Base-by-base conservation (phyloP, 2,113 vertebrate species). In the Amazona vittata region DNA sequence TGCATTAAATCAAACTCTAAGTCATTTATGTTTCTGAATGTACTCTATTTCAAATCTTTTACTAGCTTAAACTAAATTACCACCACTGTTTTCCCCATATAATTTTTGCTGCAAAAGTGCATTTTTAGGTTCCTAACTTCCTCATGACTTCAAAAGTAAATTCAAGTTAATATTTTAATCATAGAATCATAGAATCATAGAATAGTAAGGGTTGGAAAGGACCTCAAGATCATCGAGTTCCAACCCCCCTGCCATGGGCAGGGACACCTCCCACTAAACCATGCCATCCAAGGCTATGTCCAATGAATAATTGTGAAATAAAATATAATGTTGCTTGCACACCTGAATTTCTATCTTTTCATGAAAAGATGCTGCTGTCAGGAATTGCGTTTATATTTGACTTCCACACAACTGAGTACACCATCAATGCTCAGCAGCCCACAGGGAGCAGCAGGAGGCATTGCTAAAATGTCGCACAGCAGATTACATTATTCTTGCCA, bases 401-500 rank as follows among this genome's bases (percentile, higher is more conserved):
- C 52, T 90, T 46, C 26, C 35, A 44, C 9, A 21, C 35, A 35
- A 22, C 13, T 0, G 0, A 89, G 62, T 41, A 50, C 41, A 20
- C 41, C 25, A 15, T 43, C 25, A 35, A n/a, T 29, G 59, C 15
- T 89, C 77, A 73, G 74, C 77, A 87, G 84, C n/a, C 81, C 84
- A 89, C 77, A 87, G 59, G 74, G 82, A 96, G 70, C 87, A 87
- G 81, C 44, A 35, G 84, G 90, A 94, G 49, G 67, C 62, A 41
- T 76, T 47, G 74, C 89, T 64, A 70, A 94, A 85, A 93, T 0
- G 1, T 87, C 78, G 95, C 69, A 60, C 74, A 93, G 53, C 59
- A 93, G 57, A 95, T 90, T 91, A 90, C 35, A 60, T 82, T 87
- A 68, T 52, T 82, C 52, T 73, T 49, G 87, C 33, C 87, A 82